A percentile compares a stretch with the other conserved stretches of the same genome.
Conservation (phyloP, 64 coral and sea anemone genomes). For the Hydrozoanthus tunicans region DNA sequence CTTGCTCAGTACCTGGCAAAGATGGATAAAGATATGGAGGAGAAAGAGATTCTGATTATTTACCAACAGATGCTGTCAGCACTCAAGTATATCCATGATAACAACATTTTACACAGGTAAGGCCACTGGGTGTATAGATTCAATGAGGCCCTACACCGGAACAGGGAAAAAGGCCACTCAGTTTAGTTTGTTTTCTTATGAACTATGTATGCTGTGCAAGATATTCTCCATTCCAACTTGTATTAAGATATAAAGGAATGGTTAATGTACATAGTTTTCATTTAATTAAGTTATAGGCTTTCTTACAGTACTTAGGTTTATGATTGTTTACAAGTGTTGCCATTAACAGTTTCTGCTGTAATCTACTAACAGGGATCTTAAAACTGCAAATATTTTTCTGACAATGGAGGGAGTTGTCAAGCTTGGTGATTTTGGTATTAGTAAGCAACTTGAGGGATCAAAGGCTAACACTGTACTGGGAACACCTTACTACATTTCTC, state of each 20-base stretch:
- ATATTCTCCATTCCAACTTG: no score
- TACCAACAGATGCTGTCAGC: conserved; percentile 96
- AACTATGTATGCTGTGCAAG: no score
- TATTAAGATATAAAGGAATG: no score
- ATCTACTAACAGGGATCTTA: conserved; percentile 77
- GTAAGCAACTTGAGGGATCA: conserved; percentile 95
- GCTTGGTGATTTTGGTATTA: conserved; percentile 98
- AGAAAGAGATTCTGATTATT: conserved; percentile 86
- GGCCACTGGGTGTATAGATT: not conserved
- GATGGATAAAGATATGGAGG: conserved; percentile 96
- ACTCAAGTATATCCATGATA: conserved; percentile 90
- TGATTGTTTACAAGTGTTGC: not conserved
- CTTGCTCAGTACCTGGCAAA: conserved; percentile 87
- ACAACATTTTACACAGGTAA: conserved; percentile 97
- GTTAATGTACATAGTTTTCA: no score
- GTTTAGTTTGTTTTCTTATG: no score
- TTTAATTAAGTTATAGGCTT: no score
- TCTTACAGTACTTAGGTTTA: not conserved
- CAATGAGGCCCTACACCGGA: no score
- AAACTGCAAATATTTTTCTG: conserved; percentile 98
- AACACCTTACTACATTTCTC: conserved; percentile 98
- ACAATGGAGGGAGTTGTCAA: conserved; percentile 95
- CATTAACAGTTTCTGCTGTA: not conserved
- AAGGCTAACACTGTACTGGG: conserved; percentile 99
- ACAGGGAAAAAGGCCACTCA: no score